These are phyloP conservation scores for Protobothrops flavoviridis DNA, from an alignment of 2,113 vertebrate genomes.

Conservation along the genomic window DNA sequence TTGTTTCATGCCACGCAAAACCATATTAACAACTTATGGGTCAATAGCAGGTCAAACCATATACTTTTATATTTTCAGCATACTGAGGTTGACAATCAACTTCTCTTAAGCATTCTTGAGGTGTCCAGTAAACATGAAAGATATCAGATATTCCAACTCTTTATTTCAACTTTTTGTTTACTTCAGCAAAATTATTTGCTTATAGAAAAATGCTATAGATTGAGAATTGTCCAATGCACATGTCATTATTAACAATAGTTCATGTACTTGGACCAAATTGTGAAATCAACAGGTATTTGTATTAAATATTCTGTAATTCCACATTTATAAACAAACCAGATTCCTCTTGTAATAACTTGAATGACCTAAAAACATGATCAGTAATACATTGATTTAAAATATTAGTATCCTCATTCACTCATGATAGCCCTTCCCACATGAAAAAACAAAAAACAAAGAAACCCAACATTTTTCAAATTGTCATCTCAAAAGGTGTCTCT, in stretches of 20 bases:
- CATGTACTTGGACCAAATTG: neutral
- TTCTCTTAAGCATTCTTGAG: neutral
- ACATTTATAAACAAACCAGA: neutral
- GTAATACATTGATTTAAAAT: neutral
- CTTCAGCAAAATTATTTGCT: neutral
- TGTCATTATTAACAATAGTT: neutral
- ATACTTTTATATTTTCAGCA: neutral
- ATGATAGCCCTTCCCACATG: neutral
- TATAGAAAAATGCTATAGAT: neutral
- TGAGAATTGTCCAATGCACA: neutral
- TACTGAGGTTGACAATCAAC: neutral
- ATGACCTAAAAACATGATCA: neutral
- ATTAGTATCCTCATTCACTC: neutral
- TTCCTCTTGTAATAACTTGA: neutral
- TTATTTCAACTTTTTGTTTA: neutral
- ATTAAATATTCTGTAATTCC: neutral
- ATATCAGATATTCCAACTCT: neutral
- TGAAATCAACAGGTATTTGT: neutral
- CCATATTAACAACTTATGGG: neutral
- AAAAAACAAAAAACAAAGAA: neutral
- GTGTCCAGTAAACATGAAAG: neutral
- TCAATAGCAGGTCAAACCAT: neutral
- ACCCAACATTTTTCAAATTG: neutral
- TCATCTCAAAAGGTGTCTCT: neutral
- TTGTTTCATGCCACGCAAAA: neutral